phyloP scores from a whole-genome alignment of 2,113 vertebrate genomes.

The Macroglossus sobrinus region DNA sequence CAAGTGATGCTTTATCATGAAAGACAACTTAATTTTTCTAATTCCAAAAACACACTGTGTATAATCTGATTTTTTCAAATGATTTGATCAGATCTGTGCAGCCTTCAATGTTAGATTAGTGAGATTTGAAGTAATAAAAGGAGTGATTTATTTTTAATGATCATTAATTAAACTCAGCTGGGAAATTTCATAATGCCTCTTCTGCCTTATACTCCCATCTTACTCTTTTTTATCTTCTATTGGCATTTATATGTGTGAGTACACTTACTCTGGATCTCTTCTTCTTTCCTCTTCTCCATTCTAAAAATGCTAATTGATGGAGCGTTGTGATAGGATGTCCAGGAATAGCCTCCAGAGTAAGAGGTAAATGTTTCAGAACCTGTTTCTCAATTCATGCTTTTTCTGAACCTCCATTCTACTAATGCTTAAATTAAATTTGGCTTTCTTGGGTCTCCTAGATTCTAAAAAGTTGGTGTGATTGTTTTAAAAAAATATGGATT shows the following conservation, averaged over 20 bases:
- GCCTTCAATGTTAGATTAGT: background rate
- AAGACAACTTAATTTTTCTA: background rate
- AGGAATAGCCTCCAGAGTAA: background rate
- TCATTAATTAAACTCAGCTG: background rate
- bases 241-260: background rate
- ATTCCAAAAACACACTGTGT: background rate
- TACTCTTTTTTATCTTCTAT: background rate
- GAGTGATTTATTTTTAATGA: background rate
- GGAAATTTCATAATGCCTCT: background rate
- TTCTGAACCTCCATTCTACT: background rate
- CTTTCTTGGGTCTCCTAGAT: background rate
- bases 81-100: background rate
- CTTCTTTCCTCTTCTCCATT: background rate
- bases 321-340: fast-evolving
- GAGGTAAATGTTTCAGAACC: background rate
- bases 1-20: background rate
- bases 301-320: background rate
- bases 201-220: background rate
- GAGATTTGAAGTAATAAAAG: background rate
- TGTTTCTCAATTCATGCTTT: background rate
- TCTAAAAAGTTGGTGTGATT: background rate
- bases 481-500: background rate
- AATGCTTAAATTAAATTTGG: background rate
- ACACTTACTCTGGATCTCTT: background rate
- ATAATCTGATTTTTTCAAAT: background rate